phyloP scores from a whole-genome alignment of 2,113 vertebrate genomes.

The Misgurnus mizolepis region DNA sequence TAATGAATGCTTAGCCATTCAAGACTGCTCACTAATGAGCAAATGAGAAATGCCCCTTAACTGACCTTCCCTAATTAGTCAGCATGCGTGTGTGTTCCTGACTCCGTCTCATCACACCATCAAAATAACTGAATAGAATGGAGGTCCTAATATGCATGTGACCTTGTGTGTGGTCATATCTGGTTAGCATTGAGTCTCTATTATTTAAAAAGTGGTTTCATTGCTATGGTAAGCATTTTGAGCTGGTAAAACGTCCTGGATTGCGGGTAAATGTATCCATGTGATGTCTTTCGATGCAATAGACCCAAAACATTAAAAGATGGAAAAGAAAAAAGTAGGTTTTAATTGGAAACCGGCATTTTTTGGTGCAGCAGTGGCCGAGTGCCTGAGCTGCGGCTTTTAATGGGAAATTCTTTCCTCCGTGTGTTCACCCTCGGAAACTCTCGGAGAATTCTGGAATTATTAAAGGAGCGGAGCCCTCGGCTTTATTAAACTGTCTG shows the following conservation, averaged over 20 bases:
- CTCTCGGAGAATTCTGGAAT: slow-evolving; percentile 60
- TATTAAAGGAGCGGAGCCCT: slow-evolving; percentile 65
- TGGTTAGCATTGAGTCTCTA: slow-evolving; percentile 23
- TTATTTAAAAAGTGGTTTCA: slow-evolving; percentile 45
- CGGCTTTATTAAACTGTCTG: slow-evolving; percentile 50
- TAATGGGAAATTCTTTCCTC: slow-evolving; percentile 69
- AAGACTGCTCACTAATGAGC: slow-evolving; percentile 38
- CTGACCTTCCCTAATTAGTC: slow-evolving; percentile 46
- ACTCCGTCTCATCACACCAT: neutral
- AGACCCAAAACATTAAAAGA: slow-evolving; percentile 52
- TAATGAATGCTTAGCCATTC: slow-evolving; percentile 38
- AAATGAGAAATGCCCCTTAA: slow-evolving; percentile 35
- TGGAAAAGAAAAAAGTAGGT: slow-evolving; percentile 57
- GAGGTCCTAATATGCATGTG: slow-evolving; percentile 41
- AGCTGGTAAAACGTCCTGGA: slow-evolving; percentile 7
- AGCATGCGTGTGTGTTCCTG: slow-evolving; percentile 2
- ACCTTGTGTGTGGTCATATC: slow-evolving; percentile 31
- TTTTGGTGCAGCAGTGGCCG: slow-evolving; percentile 54
- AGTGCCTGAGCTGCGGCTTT: slow-evolving; percentile 61
- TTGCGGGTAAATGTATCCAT: slow-evolving; percentile 52
- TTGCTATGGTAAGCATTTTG: slow-evolving; percentile 27
- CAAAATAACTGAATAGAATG: slow-evolving; percentile 22
- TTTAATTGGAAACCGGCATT: slow-evolving; percentile 67
- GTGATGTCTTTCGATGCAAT: slow-evolving; percentile 45
- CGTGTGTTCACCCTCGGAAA: slow-evolving; percentile 60